Percentiles rank a stretch among this genome's conserved stretches.
These are phyloP conservation scores for Peromyscus attwateri DNA, from an alignment of 2,797 vertebrate species.

Conservation along the genomic window DNA sequence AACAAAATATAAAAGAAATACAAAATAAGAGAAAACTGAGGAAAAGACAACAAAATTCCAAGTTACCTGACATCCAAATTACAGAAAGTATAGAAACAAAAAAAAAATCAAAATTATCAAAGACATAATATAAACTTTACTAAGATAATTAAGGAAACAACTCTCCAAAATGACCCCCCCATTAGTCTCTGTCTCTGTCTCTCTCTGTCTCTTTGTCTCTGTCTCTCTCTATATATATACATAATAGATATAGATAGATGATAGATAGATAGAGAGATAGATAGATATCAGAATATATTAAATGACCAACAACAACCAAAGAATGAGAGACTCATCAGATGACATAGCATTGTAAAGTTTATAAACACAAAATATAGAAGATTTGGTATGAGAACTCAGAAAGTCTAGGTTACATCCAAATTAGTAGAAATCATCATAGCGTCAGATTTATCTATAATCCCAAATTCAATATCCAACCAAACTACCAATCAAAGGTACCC, in stretches of 20 bases:
- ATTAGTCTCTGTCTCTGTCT: too few relatives aligned
- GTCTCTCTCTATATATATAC: neutral
- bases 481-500: neutral
- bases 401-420: neutral
- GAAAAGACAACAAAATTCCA: neutral
- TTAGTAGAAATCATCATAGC: neutral
- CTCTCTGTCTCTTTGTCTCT: too few relatives aligned
- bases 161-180: neutral
- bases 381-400: neutral
- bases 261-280: too few relatives aligned
- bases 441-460: neutral
- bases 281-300: neutral
- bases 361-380: neutral
- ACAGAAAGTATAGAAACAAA: neutral
- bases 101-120: conserved; percentile 11
- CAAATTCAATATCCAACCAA: neutral
- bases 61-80: neutral
- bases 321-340: neutral
- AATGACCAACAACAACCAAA: neutral
- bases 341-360: neutral
- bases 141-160: neutral
- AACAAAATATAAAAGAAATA: too few relatives aligned
- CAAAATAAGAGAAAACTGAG: neutral
- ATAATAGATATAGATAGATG: too few relatives aligned
- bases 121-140: neutral